phyloP scores from a whole-genome alignment of 2,888 invertebrate genomes.

The Exocentrus adspersus region DNA sequence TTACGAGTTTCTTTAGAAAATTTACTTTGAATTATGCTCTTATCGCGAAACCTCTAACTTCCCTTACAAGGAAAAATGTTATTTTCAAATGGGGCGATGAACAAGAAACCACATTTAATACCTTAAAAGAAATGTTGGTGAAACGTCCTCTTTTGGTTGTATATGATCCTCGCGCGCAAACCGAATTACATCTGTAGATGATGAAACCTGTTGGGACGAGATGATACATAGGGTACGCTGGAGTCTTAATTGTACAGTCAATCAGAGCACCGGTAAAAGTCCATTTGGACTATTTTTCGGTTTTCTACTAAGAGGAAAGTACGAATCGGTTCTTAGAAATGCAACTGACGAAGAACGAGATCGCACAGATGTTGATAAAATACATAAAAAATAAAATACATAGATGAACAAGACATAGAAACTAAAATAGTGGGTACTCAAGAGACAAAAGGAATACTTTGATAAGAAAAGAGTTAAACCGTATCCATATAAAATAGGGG shows the following conservation, averaged over 20 bases:
- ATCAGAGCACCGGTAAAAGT: not conserved
- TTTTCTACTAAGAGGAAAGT: not conserved
- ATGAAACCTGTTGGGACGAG: slow-evolving; percentile 39
- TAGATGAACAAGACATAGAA: not conserved
- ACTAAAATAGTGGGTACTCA: not conserved
- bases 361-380: not conserved
- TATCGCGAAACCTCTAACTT: slow-evolving; percentile 35
- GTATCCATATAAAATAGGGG: not conserved
- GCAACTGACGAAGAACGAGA: too few species aligned
- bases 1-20: slow-evolving; percentile 42
- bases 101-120: slow-evolving; percentile 18
- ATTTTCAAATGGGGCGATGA: slow-evolving; percentile 2
- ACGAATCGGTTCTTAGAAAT: not conserved
- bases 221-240: slow-evolving; percentile 1
- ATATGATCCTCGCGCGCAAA: slow-evolving; percentile 23
- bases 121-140: slow-evolving; percentile 8
- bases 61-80: slow-evolving; percentile 31
- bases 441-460: not conserved
- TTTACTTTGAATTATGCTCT: slow-evolving; percentile 39
- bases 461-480: not conserved
- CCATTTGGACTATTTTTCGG: not conserved
- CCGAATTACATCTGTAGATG: slow-evolving; percentile 40
- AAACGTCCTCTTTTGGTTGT: slow-evolving; percentile 11
- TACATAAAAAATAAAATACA: not conserved
- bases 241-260: not conserved